Evolutionary conservation across 2,113 vertebrate genomes (phyloP), one percentile per base, ranked within the genome.

Genomic region (Tringa solitaria): DNA sequence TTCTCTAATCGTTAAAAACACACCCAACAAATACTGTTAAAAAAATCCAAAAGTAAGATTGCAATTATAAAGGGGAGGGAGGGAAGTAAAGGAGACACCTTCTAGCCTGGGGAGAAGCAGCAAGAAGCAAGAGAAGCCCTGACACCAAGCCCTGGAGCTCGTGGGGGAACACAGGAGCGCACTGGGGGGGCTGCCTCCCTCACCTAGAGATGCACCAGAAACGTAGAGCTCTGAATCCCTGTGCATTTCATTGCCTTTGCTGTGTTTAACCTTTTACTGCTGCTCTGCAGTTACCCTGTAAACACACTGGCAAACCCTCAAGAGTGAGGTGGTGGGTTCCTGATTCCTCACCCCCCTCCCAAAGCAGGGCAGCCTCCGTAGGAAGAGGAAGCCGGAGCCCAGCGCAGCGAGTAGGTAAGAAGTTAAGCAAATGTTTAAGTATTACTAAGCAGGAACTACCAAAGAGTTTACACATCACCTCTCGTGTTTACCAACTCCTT

Each of bases 401-500:
- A 12, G 83, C 20, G 69, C 75, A 60, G 67, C 12, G 14, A 63
- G 64, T 5, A 41, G 76, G 72, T 59, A 35, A 87, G 91, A 82
- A 94, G 86, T 84, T 56, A 75, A 95, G 27, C 84, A 95, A 96
- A 96, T 43, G 69, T 84, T 96, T 24, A 92, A 87, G 33, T 69
- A 48, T 73, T 27, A 39, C 80, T 43, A 28, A 87, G 94, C 95
- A 93, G 84, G 77, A 93, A 75, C 69, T 53, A 4, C 0, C 1
- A 33, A 35, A 35, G 60, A 76, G 50, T 81, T 89, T 57, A 46
- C 79, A 78, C 65, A 56, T 23, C 92, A 43, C 54, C 92, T 51
- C 92, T 73, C 0, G 0, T 43, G 78, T 77, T 94, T 45, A 70
- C 63, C 84, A 90, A 7, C 80, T 85, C 92, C 72, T 88, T 90